Conservation (phyloP, 37 sponge, comb jelly and placozoan species). For the Petrosia ficiformis region DNA sequence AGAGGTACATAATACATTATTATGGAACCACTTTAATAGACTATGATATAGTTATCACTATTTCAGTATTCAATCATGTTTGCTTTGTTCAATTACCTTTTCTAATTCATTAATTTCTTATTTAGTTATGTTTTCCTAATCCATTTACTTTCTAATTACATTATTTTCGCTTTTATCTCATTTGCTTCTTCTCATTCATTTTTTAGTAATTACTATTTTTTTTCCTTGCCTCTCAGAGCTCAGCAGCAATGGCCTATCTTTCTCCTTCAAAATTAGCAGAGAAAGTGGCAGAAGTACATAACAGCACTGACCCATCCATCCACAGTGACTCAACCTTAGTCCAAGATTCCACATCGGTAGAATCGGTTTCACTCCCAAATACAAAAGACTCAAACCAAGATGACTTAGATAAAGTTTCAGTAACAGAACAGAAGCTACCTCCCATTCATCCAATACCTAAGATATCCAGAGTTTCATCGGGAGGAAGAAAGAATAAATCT, state of each 20-base stretch:
- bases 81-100: background rate
- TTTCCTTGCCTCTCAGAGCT: too few relatives aligned
- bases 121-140: too few relatives aligned
- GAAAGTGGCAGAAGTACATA: background rate
- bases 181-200: background rate
- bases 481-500: too few relatives aligned
- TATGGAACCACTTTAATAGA: too few relatives aligned
- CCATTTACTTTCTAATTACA: background rate
- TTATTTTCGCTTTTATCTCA: background rate
- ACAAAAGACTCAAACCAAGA: background rate
- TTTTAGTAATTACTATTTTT: too few relatives aligned
- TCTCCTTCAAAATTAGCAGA: background rate
- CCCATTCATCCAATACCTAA: background rate
- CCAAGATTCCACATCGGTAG: too few relatives aligned
- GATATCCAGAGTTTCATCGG: too few relatives aligned
- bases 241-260: too few relatives aligned
- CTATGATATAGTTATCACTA: background rate
- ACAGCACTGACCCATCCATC: slow-evolving; percentile 18
- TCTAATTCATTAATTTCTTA: too few relatives aligned
- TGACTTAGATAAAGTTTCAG: slow-evolving; percentile 1
- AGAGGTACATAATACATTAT: background rate
- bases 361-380: too few relatives aligned
- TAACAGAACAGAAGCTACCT: slow-evolving; percentile 5
- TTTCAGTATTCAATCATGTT: background rate
- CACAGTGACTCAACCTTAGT: too few relatives aligned